A percentile compares a stretch with the other conserved stretches of the same genome.
These are phyloP conservation scores for Tenualosa thibaudeaui DNA, from an alignment of 2,797 vertebrate species.

Conservation along the genomic window DNA sequence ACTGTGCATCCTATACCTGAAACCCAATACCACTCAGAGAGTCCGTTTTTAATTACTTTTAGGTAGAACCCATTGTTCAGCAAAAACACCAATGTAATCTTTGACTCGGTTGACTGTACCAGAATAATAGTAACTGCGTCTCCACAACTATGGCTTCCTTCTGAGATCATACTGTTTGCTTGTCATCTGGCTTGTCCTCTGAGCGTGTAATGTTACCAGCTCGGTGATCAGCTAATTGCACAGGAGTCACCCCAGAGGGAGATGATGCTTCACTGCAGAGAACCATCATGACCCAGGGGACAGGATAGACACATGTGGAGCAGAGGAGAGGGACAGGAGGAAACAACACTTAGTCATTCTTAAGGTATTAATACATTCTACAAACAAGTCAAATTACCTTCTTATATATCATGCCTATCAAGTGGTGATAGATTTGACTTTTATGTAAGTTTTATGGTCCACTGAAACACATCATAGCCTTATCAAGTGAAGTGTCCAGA, in stretches of 20 bases:
- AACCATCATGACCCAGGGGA: neutral
- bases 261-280: neutral
- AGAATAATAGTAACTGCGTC: neutral
- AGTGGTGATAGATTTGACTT: neutral
- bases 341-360: neutral
- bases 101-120: neutral
- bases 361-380: neutral
- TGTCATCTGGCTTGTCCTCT: conserved; percentile 10
- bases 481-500: neutral
- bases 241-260: neutral
- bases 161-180: neutral
- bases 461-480: neutral
- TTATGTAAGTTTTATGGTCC: neutral
- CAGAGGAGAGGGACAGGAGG: neutral
- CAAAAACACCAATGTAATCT: neutral
- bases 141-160: neutral
- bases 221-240: conserved; percentile 14
- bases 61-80: neutral
- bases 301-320: neutral
- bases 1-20: neutral
- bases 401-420: neutral
- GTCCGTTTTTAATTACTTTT: neutral
- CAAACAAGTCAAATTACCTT: neutral
- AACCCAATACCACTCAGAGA: neutral
- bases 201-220: neutral